Evolutionary conservation across 2,888 invertebrate species (phyloP), one percentile per base, ranked within the genome.

Genomic region (Diabrotica balteata): DNA sequence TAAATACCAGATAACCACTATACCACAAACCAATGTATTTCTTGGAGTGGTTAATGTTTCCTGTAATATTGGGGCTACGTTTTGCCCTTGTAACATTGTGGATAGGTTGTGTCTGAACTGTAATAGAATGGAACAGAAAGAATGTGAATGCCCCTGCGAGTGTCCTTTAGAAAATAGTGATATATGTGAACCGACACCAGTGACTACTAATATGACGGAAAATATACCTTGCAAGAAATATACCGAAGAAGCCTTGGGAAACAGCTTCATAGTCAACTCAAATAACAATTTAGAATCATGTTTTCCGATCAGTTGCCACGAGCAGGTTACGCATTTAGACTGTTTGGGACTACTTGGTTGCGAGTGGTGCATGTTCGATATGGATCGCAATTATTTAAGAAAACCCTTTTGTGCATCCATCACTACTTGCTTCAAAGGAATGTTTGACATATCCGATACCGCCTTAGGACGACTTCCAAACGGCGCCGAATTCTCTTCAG

Each of bases 131-230:
- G 97, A 96, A 81, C 95, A 95, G 84, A 93, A 91, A 4, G 96
- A 96, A 80, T 97, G 97, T 77, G 97, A 97, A 83, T 97, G 97
- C 80, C 97, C 97, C 0, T 97, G 97, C 81, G 96, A 97, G 83
- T 97, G 97, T 80, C 91, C 87, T 2, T 73, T 84, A 65, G 79
- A 80, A 71, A 71, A 79, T 44, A 79, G 78, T 50, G 80, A 81
- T 63, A 77, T 77, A 52, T 80, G 80, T 70, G 77, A 76, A 45
- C 76, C 80, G 63, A 59, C 61, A 10, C 10, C 50, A 11, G 53
- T 43, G 47, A 66, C 70, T 60, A 55, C 63, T 45, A 80, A 76
- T 63, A 79, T 78, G 51, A 75, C 76, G 7, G 77, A 82, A 63
- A 83, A 82, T 73, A 75, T 78, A 11, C 68, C 82, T 7, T 84